These are phyloP conservation scores for Steatornis caripensis DNA, from an alignment of 2,113 vertebrate species.

Conservation along the genomic window DNA sequence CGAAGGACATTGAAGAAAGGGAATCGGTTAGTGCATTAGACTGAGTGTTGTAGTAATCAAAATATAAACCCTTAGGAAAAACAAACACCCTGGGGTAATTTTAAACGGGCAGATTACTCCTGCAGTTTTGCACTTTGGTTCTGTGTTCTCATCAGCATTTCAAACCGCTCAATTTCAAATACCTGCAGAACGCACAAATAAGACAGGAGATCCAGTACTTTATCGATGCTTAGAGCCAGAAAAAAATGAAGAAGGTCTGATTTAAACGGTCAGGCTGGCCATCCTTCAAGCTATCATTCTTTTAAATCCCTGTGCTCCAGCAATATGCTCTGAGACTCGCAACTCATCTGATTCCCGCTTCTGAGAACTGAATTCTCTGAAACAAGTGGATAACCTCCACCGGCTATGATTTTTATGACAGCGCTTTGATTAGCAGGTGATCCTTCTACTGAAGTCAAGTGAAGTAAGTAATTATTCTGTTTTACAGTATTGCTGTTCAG, in stretches of 20 bases:
- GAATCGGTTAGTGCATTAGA: background rate
- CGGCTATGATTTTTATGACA: slow-evolving; percentile 39
- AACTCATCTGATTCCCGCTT: slow-evolving; percentile 2
- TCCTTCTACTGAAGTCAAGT: background rate
- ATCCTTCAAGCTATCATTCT: slow-evolving; percentile 27
- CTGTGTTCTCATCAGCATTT: slow-evolving; percentile 14
- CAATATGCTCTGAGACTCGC: slow-evolving; percentile 3
- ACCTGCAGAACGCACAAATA: background rate
- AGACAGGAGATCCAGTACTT: background rate
- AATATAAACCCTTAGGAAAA: slow-evolving; percentile 3
- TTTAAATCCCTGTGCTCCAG: slow-evolving; percentile 7
- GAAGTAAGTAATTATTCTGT: background rate
- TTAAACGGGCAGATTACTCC: background rate
- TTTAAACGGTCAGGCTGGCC: slow-evolving; percentile 10
- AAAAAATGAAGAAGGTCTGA: slow-evolving; percentile 46
- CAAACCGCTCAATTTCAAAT: slow-evolving; percentile 16
- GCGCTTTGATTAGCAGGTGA: slow-evolving; percentile 26
- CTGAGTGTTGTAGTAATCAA: background rate
- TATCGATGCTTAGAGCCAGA: slow-evolving; percentile 5
- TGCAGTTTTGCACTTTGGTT: background rate
- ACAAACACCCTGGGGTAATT: background rate
- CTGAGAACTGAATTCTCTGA: slow-evolving; percentile 23
- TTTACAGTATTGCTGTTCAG: slow-evolving; percentile 5
- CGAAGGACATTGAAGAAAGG: background rate
- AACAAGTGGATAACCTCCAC: background rate